A percentile compares a stretch with the other conserved stretches of the same genome.
Evolutionary conservation across 2,797 vertebrate genomes (phyloP).

Genomic region (Eulemur mongoz): DNA sequence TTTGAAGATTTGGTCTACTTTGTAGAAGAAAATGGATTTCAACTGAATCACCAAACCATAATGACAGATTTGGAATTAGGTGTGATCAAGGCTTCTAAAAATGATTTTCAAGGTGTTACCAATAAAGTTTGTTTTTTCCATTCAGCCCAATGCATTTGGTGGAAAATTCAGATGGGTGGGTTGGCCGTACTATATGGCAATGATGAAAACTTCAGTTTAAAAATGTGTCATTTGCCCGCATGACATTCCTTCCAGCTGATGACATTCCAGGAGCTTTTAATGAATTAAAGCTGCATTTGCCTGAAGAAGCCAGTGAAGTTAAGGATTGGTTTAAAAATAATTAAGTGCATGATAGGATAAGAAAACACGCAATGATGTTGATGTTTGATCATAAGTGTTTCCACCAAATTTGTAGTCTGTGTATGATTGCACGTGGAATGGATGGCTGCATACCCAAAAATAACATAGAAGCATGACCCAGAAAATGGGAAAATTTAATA

Average conservation of each 20-base stretch:
- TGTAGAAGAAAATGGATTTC: background rate
- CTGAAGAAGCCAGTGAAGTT: background rate
- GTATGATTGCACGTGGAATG: background rate
- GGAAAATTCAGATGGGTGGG: background rate
- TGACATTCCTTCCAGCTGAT: background rate
- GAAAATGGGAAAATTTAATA: background rate
- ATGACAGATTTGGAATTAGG: background rate
- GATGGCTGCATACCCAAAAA: background rate
- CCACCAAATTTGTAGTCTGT: background rate
- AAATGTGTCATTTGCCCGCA: background rate
- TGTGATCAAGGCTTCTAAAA: background rate
- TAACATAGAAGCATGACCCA: background rate
- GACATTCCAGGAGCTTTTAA: background rate
- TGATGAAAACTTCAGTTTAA: background rate
- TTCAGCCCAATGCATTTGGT: background rate
- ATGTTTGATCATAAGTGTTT: background rate
- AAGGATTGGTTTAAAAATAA: background rate
- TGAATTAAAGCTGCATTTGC: background rate
- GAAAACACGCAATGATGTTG: background rate
- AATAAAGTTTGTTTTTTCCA: background rate
- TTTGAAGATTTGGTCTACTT: background rate
- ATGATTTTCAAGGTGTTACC: background rate
- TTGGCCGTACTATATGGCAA: background rate
- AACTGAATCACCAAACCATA: background rate
- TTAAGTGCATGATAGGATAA: background rate